Evolutionary conservation across 2,113 vertebrate genomes (phyloP), one percentile per base, ranked within the genome.

Genomic region (Thalassarche chlororhynchos): DNA sequence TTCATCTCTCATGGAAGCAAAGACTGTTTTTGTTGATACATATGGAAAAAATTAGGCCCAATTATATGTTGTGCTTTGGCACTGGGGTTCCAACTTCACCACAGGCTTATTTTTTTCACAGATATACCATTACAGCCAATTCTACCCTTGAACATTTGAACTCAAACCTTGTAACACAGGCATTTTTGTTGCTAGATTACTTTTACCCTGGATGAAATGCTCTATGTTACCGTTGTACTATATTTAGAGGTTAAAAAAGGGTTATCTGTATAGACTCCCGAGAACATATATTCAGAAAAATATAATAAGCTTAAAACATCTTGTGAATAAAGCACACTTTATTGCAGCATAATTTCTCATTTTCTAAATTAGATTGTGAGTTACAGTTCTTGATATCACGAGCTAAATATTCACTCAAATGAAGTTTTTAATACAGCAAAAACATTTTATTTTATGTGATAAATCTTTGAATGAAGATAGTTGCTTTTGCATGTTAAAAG

Each of bases 21-120:
- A 93, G 93, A 90, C 97, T 98, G 97, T 97, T 98, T 98, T 97
- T 98, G 98, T 98, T 98, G 97, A 98, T 98, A 97, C 98, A 98
- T 98, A 98, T 98, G 98, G 98, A 97, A 98, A 98, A 98, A 98
- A 98, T 98, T 98, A 98, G 96, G 92, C 81, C 93, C 97, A 98
- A 97, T 98, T 98, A 98, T 97, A 98, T 97, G 96, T 97, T 98
- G 97, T 98, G 98, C 97, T 98, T 98, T 98, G 97, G 98, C 97
- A 98, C 95, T n/a, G 80, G 93, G 89, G 93, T 84, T 98, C 96
- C 96, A 97, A 79, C 84, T 98, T 98, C 96, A 96, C 98, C 98
- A 97, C 95, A 96, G 96, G 98, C 95, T 97, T 96, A 96, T 98
- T 97, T 97, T 97, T 98, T 97, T 97, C 95, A 97, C 94, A 97